Evolutionary conservation across 2,888 invertebrate species (phyloP).

Genomic region (Protodeltote pygarga): DNA sequence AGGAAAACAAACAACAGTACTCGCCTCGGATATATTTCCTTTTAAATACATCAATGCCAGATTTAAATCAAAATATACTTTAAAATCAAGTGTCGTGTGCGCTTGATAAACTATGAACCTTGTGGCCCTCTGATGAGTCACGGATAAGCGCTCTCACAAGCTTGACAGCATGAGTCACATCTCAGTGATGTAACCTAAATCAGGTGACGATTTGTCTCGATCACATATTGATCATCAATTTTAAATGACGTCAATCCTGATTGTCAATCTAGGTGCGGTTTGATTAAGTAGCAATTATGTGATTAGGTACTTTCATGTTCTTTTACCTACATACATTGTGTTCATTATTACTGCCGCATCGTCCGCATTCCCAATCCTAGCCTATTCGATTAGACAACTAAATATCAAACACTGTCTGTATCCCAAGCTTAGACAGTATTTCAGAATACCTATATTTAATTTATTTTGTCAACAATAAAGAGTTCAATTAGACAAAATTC

Average conservation of each 20-base stretch:
- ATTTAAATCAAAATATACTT: slow-evolving; percentile 29
- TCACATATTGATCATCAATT: slow-evolving; percentile 36
- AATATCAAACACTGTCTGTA: no score
- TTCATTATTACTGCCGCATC: not conserved
- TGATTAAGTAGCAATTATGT: not conserved
- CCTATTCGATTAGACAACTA: no score
- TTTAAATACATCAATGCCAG: slow-evolving; percentile 8
- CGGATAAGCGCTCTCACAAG: slow-evolving; percentile 39
- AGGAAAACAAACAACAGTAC: slow-evolving; percentile 19
- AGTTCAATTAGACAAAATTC: no score
- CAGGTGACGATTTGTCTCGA: slow-evolving; percentile 45
- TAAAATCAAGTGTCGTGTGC: slow-evolving; percentile 29
- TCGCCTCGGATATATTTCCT: slow-evolving; percentile 14
- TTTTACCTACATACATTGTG: no score
- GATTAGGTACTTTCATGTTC: slow-evolving; percentile 2
- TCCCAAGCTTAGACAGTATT: no score
- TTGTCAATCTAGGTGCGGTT: slow-evolving; percentile 7
- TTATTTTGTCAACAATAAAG: no score
- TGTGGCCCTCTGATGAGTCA: slow-evolving; percentile 38
- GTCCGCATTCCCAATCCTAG: no score
- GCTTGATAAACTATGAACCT: slow-evolving; percentile 36
- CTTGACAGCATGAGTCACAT: slow-evolving; percentile 40
- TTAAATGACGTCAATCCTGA: slow-evolving; percentile 26
- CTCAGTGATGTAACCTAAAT: slow-evolving; percentile 39
- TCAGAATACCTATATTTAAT: no score